A percentile compares a stretch with the other conserved stretches of the same genome.
Conservation (phyloP, 2,113 vertebrate species). For the Pseudopodoces humilis region DNA sequence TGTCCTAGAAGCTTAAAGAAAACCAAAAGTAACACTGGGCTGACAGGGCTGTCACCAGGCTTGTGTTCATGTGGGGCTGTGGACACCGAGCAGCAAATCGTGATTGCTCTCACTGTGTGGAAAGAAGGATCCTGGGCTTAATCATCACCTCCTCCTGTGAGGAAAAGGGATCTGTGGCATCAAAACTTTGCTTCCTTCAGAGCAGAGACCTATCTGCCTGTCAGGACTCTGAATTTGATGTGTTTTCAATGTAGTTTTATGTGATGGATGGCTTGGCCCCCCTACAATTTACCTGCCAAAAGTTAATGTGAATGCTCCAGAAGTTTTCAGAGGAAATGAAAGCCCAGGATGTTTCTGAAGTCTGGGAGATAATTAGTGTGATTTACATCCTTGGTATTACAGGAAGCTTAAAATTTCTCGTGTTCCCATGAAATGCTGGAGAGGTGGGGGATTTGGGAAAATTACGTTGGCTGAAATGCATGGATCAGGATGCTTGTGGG, state of each 20-base stretch:
- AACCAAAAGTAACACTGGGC: background rate
- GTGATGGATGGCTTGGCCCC: slow-evolving; percentile 42
- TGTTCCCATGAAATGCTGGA: slow-evolving; percentile 36
- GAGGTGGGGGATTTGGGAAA: slow-evolving; percentile 30
- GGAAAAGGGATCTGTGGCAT: background rate
- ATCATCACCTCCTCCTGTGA: background rate
- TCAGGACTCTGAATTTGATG: slow-evolving; percentile 28
- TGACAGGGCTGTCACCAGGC: background rate
- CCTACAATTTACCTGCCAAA: slow-evolving; percentile 63
- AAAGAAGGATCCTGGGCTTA: background rate
- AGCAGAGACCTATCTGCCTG: slow-evolving; percentile 9
- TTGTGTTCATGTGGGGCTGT: background rate
- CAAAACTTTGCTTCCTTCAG: background rate
- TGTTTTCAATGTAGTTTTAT: slow-evolving; percentile 45
- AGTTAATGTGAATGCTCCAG: slow-evolving; percentile 36
- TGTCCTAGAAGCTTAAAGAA: background rate
- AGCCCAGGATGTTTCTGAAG: slow-evolving; percentile 62
- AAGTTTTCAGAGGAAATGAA: slow-evolving; percentile 62
- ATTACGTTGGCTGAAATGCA: slow-evolving; percentile 25
- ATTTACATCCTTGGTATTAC: slow-evolving; percentile 69
- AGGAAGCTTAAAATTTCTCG: slow-evolving; percentile 46
- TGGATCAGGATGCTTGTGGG: slow-evolving; percentile 12
- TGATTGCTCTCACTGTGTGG: background rate
- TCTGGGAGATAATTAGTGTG: slow-evolving; percentile 68
- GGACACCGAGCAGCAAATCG: background rate